Evolutionary conservation across 2,113 vertebrate species (phyloP).

Genomic region (Urocitellus parryii): DNA sequence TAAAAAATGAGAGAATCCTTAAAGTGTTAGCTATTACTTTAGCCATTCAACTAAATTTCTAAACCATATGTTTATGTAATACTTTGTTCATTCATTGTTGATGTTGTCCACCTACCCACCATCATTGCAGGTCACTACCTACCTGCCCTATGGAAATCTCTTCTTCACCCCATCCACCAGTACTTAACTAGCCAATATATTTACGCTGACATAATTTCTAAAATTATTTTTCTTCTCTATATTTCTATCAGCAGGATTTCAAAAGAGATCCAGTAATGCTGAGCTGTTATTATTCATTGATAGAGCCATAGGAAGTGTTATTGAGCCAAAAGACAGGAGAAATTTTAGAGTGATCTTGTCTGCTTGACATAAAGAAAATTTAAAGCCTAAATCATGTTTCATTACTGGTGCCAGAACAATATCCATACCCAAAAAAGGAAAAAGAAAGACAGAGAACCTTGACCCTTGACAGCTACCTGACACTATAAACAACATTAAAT

Average conservation of each 20-base stretch:
- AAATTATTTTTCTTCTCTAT: neutral
- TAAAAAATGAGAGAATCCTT: neutral
- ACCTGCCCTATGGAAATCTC: neutral
- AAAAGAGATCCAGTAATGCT: neutral
- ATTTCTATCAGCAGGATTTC: neutral
- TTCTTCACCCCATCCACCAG: neutral
- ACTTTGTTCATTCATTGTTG: neutral
- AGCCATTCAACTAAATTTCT: neutral
- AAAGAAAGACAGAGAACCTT: neutral
- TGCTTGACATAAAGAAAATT: neutral
- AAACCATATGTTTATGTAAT: neutral
- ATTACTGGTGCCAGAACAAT: neutral
- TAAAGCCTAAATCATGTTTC: neutral
- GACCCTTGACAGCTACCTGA: neutral
- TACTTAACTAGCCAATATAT: neutral
- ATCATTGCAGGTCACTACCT: neutral
- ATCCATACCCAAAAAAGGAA: neutral
- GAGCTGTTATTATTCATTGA: neutral
- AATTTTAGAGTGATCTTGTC: neutral
- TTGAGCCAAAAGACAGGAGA: neutral
- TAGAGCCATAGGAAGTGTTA: neutral
- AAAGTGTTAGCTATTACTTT: neutral
- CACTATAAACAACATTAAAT: neutral
- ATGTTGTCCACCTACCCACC: neutral
- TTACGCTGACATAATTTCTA: neutral